Base-by-base conservation (phyloP, 2,888 invertebrate genomes). In the Oligia fasciuncula region DNA sequence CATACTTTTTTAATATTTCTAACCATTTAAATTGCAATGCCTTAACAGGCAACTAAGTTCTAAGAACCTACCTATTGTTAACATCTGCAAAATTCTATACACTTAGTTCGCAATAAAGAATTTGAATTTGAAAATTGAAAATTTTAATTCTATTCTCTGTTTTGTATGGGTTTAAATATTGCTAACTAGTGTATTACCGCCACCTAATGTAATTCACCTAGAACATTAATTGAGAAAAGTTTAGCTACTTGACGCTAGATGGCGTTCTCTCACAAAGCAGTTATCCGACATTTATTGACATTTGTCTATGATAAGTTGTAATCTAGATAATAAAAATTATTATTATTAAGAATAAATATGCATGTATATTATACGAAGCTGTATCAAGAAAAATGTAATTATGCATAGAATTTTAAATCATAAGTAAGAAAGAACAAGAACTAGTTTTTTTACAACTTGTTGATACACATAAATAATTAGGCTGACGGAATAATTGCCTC, bases 161-260 rank as follows among this genome's bases (percentile, higher is more conserved):
- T 40, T 40, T 40, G 40, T 40, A 6, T 6, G 40, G 6, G 40
- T 40, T 40, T 40, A 29, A n/a, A 46, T 11, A 11, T 0, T 46
- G 17, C 17, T 68, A 9, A 46, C 5, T 23, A 69, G 4, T 40
- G 17, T 19, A 19, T n/a, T 51, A 70, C 57, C 79, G 70, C 76
- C 70, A 79, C 68, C 79, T 75, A 2, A 4, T n/a, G 11, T 43
- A 17, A 71, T 57, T 66, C 2, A 66, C 1, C 6, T 29, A 14
- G 8, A 11, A 1, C n/a, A 19, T 19, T n/a, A 11, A 23, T 43
- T n/a, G 14, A n/a, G 0, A 46, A 60, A 63, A 85, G 35, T 85
- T 62, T 35, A 29, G 82, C 91, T 92, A 92, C 86, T 92, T 78
- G 71, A 70, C 88, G 77, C 89, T 87, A 94, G 94, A 91, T 91